Conservation (phyloP, 1,140 invertebrate species). For the Chymomyza costata region DNA sequence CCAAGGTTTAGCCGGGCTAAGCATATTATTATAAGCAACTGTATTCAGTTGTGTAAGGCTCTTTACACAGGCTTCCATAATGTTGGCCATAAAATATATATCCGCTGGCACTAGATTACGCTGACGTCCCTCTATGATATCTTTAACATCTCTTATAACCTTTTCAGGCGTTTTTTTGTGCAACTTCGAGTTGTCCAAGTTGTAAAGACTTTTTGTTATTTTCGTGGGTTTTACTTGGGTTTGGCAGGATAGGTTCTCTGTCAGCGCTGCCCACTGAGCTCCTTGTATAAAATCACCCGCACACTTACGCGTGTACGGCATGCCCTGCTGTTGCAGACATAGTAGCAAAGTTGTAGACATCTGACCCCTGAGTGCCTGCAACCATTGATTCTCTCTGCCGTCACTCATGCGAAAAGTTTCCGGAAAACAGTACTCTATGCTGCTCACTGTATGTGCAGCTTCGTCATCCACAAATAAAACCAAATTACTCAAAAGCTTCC, state of each 20-base stretch:
- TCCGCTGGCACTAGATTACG: slow-evolving; percentile 76
- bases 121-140: slow-evolving; percentile 36
- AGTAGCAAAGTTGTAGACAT: slow-evolving; percentile 31
- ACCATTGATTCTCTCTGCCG: slow-evolving; percentile 41
- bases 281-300: slow-evolving; percentile 56
- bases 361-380: slow-evolving; percentile 28
- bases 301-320: slow-evolving; percentile 49
- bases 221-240: neutral
- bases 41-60: neutral
- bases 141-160: slow-evolving; percentile 24
- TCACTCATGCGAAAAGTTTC: slow-evolving; percentile 8
- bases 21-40: no score
- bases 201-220: slow-evolving; percentile 37
- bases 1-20: slow-evolving; percentile 14
- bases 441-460: slow-evolving; percentile 21
- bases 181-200: slow-evolving; percentile 22
- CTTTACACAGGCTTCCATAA: slow-evolving; percentile 33
- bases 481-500: slow-evolving; percentile 15
- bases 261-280: slow-evolving; percentile 43
- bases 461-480: neutral
- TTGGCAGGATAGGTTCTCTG: slow-evolving; percentile 10
- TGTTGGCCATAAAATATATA: slow-evolving; percentile 77
- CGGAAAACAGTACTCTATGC: slow-evolving; percentile 62
- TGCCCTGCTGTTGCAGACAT: slow-evolving; percentile 50
- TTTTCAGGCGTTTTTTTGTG: slow-evolving; percentile 20